Base-by-base conservation (phyloP, 2,888 invertebrate genomes). In the Xestia rhomboidea region DNA sequence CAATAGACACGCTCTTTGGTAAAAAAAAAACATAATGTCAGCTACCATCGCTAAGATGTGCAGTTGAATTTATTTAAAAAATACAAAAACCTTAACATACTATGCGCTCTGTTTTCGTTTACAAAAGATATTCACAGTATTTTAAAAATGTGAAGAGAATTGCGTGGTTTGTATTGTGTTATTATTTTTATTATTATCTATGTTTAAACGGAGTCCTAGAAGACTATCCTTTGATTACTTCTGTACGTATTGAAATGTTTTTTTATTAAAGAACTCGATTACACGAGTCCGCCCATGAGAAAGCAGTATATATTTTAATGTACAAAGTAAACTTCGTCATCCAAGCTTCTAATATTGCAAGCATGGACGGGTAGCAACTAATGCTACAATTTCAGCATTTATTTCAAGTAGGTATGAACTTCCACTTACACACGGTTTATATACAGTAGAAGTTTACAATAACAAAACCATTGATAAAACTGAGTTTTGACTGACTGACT, bases 61-160 rank as follows among this genome's bases (percentile, higher is more conserved):
- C 78, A 63, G 84, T 77, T 89, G 89, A 90, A 88, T 91, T 90
- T 89, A 70, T 86, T 76, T 75, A 87, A 89, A 91, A 77, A 87
- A 80, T 27, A 85, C 82, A 90, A 92, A 91, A 93, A 88, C 86
- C 85, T 76, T 80, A 90, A 89, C 91, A 91, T 92, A 95, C 91
- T 95, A 95, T 95, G 95, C 95, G 94, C 92, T 90, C 93, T 76
- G 91, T 94, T 88, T 95, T 94, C 83, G 92, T 91, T 64, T 94
- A 91, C 86, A 95, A 91, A 88, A 95, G 92, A 91, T 95, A 94
- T 86, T 94, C 95, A 68, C 94, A 94, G 91, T 95, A 95, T 90
- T 95, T 93, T 87, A 95, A 95, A 95, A 95, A 95, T 95, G 95
- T 96, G 87, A 95, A 95, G 87, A 93, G 93, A 83, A 93, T 96